A percentile compares a stretch with the other conserved stretches of the same genome.
Evolutionary conservation across 2,113 vertebrate species (phyloP).

Genomic region (Polypterus bichir): DNA sequence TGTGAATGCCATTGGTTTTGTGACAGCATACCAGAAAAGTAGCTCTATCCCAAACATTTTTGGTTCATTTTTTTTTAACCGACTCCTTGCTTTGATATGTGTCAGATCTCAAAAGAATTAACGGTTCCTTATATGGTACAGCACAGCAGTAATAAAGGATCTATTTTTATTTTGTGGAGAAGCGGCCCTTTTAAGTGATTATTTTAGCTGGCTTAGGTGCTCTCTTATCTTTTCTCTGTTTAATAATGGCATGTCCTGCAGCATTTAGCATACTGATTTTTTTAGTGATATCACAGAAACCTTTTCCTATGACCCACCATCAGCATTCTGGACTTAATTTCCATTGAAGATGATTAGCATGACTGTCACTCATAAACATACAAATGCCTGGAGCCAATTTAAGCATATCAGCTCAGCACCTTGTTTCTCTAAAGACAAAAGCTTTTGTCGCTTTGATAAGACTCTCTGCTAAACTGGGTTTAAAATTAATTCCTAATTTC

Average conservation of each 20-base stretch:
- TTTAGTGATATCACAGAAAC: slow-evolving; percentile 14
- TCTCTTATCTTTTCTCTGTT: slow-evolving; percentile 10
- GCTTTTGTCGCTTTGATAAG: slow-evolving; percentile 55
- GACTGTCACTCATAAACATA: slow-evolving; percentile 43
- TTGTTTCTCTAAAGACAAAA: slow-evolving; percentile 52
- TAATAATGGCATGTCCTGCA: slow-evolving; percentile 15
- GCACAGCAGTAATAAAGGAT: slow-evolving; percentile 12
- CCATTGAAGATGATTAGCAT: slow-evolving; percentile 25
- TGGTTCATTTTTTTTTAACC: too few species aligned
- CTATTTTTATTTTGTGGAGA: background rate
- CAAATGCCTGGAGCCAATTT: slow-evolving; percentile 51
- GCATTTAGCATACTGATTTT: slow-evolving; percentile 20
- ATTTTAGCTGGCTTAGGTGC: background rate
- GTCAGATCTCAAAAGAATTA: slow-evolving; percentile 7
- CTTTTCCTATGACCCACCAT: slow-evolving; percentile 17
- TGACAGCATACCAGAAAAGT: too few species aligned
- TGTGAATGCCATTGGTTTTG: too few species aligned
- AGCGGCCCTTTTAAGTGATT: slow-evolving; percentile 3
- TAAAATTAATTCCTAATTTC: slow-evolving; percentile 67
- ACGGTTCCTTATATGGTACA: slow-evolving; percentile 2
- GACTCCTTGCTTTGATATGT: too few species aligned
- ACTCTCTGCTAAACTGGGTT: slow-evolving; percentile 44
- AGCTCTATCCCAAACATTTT: too few species aligned
- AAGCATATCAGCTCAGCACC: slow-evolving; percentile 44
- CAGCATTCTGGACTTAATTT: slow-evolving; percentile 20